Percentiles rank a stretch among this genome's conserved stretches.
Evolutionary conservation across 1,140 invertebrate genomes (phyloP).

Genomic region (Ceratitis capitata): DNA sequence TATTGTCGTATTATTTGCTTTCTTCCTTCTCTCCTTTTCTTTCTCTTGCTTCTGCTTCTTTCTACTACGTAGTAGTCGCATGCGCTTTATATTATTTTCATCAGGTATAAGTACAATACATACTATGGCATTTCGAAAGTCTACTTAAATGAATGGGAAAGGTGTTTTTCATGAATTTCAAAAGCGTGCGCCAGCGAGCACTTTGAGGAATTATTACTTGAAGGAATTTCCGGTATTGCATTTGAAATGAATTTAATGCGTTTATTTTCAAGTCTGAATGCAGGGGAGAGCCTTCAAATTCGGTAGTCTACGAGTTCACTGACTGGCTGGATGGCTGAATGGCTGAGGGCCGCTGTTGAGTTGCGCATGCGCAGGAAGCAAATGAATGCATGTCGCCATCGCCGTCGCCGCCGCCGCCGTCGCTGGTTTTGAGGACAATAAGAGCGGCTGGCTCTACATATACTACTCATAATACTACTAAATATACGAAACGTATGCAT

Average conservation of each 20-base stretch:
- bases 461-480: too few species aligned
- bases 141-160: neutral
- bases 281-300: neutral
- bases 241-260: constrained; percentile 37
- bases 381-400: neutral
- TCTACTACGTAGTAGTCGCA: neutral
- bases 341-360: too few species aligned
- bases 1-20: neutral
- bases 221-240: constrained; percentile 43
- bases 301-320: neutral
- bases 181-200: neutral
- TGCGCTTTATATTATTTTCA: neutral
- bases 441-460: too few species aligned
- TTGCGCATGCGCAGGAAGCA: neutral
- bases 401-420: neutral
- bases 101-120: neutral
- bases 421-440: too few species aligned
- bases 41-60: too few species aligned
- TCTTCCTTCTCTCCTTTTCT: neutral
- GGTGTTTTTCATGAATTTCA: constrained; percentile 8
- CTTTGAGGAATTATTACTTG: constrained; percentile 38
- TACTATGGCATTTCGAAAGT: neutral
- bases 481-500: too few species aligned
- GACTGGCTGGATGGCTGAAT: constrained; percentile 1
- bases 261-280: neutral